Conservation (phyloP, 2,797 vertebrate species). For the Varecia variegata region DNA sequence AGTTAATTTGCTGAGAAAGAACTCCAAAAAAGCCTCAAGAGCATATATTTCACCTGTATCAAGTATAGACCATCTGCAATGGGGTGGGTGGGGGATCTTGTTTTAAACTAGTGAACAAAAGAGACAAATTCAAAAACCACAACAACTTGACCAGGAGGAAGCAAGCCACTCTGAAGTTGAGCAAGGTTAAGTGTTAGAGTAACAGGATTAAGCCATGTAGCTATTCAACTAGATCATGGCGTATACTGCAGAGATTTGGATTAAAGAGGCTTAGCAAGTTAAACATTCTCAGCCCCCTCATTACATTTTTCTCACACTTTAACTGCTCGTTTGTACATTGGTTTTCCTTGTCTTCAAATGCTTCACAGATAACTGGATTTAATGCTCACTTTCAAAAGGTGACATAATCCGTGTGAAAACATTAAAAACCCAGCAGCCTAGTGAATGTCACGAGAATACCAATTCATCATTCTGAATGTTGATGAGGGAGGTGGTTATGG, state of each 20-base stretch:
- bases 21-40: background rate
- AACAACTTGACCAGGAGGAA: background rate
- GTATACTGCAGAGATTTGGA: background rate
- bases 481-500: rapidly evolving
- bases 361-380: background rate
- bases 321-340: background rate
- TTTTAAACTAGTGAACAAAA: slow-evolving; percentile 20
- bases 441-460: background rate
- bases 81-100: background rate
- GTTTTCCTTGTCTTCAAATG: background rate
- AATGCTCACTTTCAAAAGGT: slow-evolving; percentile 16
- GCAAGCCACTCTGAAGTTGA: background rate
- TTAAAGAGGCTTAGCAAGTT: slow-evolving; percentile 26
- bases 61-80: background rate
- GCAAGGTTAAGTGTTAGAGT: background rate
- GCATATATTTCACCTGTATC: background rate
- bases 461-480: background rate
- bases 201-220: background rate
- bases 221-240: background rate
- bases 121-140: background rate
- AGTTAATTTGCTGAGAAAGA: background rate
- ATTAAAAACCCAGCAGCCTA: background rate
- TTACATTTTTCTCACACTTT: slow-evolving; percentile 17
- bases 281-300: background rate
- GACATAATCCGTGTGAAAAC: background rate